phyloP scores from a whole-genome alignment of 1,140 invertebrate species.

The Diorhabda carinulata region DNA sequence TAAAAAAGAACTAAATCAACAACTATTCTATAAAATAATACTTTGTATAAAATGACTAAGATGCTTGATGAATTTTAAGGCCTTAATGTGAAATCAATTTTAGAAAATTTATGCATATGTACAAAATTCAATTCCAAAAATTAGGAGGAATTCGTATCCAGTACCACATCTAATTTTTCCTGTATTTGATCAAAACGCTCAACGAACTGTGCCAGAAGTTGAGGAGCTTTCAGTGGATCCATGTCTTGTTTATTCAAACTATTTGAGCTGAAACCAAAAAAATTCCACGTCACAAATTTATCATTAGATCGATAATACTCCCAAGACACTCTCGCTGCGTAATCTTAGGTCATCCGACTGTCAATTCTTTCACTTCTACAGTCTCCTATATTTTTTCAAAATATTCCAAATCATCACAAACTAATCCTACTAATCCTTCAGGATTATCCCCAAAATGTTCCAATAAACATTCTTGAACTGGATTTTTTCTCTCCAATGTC shows the following conservation, averaged over 20 bases:
- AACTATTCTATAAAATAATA: too few relatives aligned
- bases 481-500: too few relatives aligned
- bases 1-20: too few relatives aligned
- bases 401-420: too few relatives aligned
- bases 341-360: background rate
- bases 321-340: background rate
- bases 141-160: constrained; percentile 20
- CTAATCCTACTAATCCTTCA: too few relatives aligned
- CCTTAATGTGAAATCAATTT: too few relatives aligned
- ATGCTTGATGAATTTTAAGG: too few relatives aligned
- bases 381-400: background rate
- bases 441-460: too few relatives aligned
- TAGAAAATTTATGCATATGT: too few relatives aligned
- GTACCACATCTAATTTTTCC: constrained; percentile 33
- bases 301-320: background rate
- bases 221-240: constrained; percentile 29
- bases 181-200: constrained; percentile 43
- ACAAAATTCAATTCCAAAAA: too few relatives aligned
- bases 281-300: background rate
- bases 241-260: constrained; percentile 17
- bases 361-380: background rate
- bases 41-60: too few relatives aligned
- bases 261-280: constrained; percentile 18
- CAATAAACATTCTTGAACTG: too few relatives aligned
- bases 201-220: constrained; percentile 36